Evolutionary conservation across 1,140 invertebrate species (phyloP), one percentile per base, ranked within the genome.

Genomic region (Leptonema lineaticorne): DNA sequence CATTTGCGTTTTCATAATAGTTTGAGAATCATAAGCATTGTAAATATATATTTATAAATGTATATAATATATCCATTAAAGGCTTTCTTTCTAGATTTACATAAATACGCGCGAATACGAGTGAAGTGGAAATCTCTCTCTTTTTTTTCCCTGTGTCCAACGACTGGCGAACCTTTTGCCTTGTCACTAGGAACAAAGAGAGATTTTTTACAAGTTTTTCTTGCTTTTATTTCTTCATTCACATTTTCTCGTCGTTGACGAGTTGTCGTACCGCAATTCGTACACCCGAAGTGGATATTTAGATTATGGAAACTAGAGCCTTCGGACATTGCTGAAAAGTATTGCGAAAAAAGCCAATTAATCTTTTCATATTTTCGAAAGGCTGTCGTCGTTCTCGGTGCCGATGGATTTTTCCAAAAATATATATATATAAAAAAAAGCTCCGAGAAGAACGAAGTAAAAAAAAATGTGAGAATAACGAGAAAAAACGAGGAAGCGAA

Each of bases 41-140:
- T n/a, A n/a, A n/a, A n/a, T n/a, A n/a, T n/a, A n/a, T n/a, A n/a
- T n/a, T n/a, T n/a, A n/a, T n/a, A n/a, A n/a, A 24, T 14, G 37
- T 62, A 62, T 27, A 41, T 22, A 37, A 9, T 64, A 63, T 58
- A 37, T 69, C 67, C 67, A 69, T 69, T 69, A 69, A 63, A 50
- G 53, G 60, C 67, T 69, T 63, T 69, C 62, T 26, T 28, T 53
- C 53, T 26, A 69, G 45, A 69, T 69, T 69, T 69, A 69, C 67
- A 69, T 69, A 63, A 69, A 63, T 69, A 37, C 50, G 27, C 50
- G 27, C 41, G 65, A 58, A 30, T 58, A 58, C 24, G 5, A 20
- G 56, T 9, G 46, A n/a, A n/a, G n/a, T n/a, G n/a, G n/a, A n/a
- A n/a, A n/a, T n/a, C n/a, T n/a, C n/a, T n/a, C n/a, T n/a, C n/a